Base-by-base conservation (phyloP, 2,797 vertebrate genomes). In the Fringilla coelebs region DNA sequence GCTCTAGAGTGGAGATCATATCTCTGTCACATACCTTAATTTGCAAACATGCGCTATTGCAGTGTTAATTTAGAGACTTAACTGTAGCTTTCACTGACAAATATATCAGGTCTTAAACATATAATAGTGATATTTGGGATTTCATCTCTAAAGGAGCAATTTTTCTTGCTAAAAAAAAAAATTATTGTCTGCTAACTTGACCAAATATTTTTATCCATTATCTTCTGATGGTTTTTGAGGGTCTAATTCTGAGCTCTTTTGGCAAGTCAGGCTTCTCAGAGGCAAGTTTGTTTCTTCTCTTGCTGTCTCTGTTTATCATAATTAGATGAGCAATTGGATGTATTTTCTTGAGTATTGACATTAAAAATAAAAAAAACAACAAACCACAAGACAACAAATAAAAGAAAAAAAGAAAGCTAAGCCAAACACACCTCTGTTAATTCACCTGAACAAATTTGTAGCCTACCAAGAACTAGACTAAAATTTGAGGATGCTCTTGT, bases 301-400 rank as follows among this genome's bases (percentile, higher is more conserved):
- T 17, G 9, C 2, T 81, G 6, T 58, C 8, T 58, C 11, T 62
- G 13, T 55, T 46, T n/a, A 14, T 2, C 38, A 18, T 49, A 67
- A 31, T 58, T 49, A 79, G 14, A 60, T 1, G 2, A 60, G 18
- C 34, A 62, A 52, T 13, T 71, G 2, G 2, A 25, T 83, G 51
- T 58, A 52, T 6, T 51, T 66, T 51, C 7, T 68, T 8, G 5
- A 51, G 12, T 22, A 46, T 19, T 52, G 6, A 11, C 3, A 5
- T 81, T 51, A 17, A 32, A 54, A 20, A 32, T 13, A 15, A 41
- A 17, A 4, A 38, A 13, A 20, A 34, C 38, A 32, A 32, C 1
- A 41, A 17, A 17, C 17, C 41, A 3, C 41, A 3, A 45, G 1
- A 1, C 38, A 36, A 29, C 0, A 4, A 10, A 22, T 1, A 9